Percentiles rank a stretch among this genome's conserved stretches.
These are phyloP conservation scores for Lasioglossum malachurum DNA, from an alignment of 2,888 invertebrate genomes.

Conservation along the genomic window DNA sequence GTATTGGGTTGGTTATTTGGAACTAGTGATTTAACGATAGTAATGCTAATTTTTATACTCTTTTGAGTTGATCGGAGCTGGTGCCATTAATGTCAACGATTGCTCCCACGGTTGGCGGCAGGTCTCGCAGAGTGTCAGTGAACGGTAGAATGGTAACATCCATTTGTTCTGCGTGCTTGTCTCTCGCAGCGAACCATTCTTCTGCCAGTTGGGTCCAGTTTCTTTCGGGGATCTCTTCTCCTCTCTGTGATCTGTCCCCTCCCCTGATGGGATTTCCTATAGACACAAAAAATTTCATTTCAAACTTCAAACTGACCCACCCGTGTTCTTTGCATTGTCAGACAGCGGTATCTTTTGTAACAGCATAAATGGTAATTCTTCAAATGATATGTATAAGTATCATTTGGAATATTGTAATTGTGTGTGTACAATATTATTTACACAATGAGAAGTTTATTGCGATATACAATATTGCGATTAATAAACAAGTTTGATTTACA, in stretches of 20 bases:
- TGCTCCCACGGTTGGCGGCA: constrained; percentile 72
- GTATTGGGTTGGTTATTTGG: not conserved
- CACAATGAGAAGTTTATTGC: too few relatives aligned
- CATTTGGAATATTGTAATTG: too few relatives aligned
- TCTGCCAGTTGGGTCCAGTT: constrained; percentile 82
- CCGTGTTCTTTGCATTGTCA: not conserved
- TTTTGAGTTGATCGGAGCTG: constrained; percentile 67
- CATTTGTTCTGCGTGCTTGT: constrained; percentile 68
- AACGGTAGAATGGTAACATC: constrained; percentile 77
- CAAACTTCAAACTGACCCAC: not conserved
- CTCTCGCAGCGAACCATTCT: constrained; percentile 79
- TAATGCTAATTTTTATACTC: constrained; percentile 65
- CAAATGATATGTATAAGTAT: too few relatives aligned
- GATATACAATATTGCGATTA: too few relatives aligned
- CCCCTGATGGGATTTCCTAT: constrained; percentile 72
- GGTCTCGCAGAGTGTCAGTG: constrained; percentile 69
- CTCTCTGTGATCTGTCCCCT: constrained; percentile 69
- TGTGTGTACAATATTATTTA: too few relatives aligned
- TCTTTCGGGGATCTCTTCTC: constrained; percentile 74
- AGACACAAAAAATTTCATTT: not conserved
- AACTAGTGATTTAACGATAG: not conserved
- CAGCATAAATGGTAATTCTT: not conserved
- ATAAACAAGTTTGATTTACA: too few relatives aligned
- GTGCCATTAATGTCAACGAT: constrained; percentile 71
- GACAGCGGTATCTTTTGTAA: not conserved